A percentile compares a stretch with the other conserved stretches of the same genome.
Conservation (phyloP, 2,888 invertebrate species). For the Drosophila pegasa region DNA sequence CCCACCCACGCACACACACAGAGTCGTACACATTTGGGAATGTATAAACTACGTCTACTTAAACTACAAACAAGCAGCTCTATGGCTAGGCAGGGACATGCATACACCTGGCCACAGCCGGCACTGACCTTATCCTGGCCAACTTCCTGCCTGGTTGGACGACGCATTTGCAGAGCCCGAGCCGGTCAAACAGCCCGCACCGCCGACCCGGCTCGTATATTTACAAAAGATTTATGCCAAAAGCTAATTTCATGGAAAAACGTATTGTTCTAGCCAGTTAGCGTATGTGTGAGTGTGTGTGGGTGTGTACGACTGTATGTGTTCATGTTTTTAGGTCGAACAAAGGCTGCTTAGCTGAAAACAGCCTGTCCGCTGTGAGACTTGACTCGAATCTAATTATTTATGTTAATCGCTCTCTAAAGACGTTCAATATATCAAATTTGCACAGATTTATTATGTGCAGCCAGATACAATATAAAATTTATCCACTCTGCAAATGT, state of each 20-base stretch:
- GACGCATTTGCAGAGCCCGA: constrained; percentile 36
- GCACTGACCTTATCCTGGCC: constrained; percentile 37
- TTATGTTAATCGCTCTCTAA: constrained; percentile 80
- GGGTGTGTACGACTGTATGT: constrained; percentile 7
- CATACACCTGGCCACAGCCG: constrained; percentile 51
- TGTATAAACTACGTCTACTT: constrained; percentile 72
- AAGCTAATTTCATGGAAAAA: constrained; percentile 81
- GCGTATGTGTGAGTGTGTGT: constrained; percentile 5
- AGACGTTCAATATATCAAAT: constrained; percentile 73
- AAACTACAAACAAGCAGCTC: constrained; percentile 43
- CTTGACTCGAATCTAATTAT: constrained; percentile 73
- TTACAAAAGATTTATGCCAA: constrained; percentile 77
- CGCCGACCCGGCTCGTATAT: constrained; percentile 47
- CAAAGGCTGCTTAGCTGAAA: constrained; percentile 61
- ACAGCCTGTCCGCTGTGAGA: constrained; percentile 50
- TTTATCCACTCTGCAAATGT: constrained; percentile 15
- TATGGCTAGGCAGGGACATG: constrained; percentile 25
- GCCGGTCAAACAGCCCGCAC: constrained; percentile 10
- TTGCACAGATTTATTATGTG: constrained; percentile 58
- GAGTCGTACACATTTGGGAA: constrained; percentile 6
- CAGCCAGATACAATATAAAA: constrained; percentile 25
- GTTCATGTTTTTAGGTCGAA: constrained; percentile 60
- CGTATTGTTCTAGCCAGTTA: constrained; percentile 65
- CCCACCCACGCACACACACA: constrained; percentile 6
- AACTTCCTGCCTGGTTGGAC: constrained; percentile 28